A percentile compares a stretch with the other conserved stretches of the same genome.
These are phyloP conservation scores for Uria aalge DNA, from an alignment of 2,113 vertebrate genomes.

Conservation along the genomic window DNA sequence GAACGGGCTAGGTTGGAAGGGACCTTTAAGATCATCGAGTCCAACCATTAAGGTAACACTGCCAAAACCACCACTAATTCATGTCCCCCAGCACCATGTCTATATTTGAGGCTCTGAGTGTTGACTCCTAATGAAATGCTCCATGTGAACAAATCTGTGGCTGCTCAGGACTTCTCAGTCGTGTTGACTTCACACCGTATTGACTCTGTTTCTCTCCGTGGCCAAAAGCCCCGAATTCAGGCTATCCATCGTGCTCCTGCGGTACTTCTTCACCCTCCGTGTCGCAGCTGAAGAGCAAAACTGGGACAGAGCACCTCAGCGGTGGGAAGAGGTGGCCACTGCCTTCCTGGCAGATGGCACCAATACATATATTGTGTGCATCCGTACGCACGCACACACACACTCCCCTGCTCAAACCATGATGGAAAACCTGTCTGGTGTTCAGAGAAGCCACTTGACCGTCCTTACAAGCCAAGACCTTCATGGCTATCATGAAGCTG, in stretches of 20 bases:
- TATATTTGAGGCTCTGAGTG: neutral
- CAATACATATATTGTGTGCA: too few species aligned
- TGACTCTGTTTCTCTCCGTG: fast-evolving
- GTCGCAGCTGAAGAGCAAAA: neutral
- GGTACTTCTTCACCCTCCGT: fast-evolving
- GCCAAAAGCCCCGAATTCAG: neutral
- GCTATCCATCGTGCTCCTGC: neutral
- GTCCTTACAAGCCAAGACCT: neutral
- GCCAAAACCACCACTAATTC: too few species aligned
- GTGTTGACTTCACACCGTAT: neutral
- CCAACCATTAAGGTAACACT: too few species aligned
- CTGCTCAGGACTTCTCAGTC: neutral
- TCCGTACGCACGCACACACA: fast-evolving
- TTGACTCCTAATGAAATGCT: neutral
- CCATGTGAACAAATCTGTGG: neutral
- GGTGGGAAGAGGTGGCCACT: neutral
- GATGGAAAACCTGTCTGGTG: neutral
- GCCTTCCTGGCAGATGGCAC: neutral
- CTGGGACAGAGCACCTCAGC: fast-evolving
- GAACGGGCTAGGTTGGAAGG: too few species aligned
- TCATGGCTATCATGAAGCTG: neutral
- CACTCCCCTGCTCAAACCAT: neutral
- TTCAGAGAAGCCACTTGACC: neutral
- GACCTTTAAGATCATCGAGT: too few species aligned
- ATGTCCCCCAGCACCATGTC: too few species aligned